These are phyloP conservation scores for Strigamia transsilvanica DNA, from an alignment of 2,888 invertebrate genomes.

Conservation along the genomic window DNA sequence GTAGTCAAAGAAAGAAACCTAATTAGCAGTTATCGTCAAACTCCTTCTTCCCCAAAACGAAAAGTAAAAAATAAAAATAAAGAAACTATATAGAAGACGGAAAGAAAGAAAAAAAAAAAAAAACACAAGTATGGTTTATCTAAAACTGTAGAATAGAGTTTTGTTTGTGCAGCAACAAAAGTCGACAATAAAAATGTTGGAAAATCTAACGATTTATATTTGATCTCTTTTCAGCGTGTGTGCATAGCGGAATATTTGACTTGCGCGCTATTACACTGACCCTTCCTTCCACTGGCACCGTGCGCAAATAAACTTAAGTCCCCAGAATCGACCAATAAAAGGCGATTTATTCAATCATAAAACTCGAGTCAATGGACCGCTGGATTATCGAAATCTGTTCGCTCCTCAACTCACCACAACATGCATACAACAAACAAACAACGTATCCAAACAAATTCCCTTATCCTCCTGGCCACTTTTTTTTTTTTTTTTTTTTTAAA, in stretches of 20 bases:
- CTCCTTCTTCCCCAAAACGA: neutral
- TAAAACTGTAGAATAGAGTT: slow-evolving; percentile 11
- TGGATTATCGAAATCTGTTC: slow-evolving; percentile 30
- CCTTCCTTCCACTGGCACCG: slow-evolving; percentile 26
- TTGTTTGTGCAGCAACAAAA: slow-evolving; percentile 30
- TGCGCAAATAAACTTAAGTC: slow-evolving; percentile 30
- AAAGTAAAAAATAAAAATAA: neutral
- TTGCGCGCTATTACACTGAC: slow-evolving; percentile 30
- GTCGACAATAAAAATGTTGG: slow-evolving; percentile 30
- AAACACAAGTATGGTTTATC: slow-evolving; percentile 21
- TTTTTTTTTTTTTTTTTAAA: too few relatives aligned
- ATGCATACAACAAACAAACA: slow-evolving; percentile 30
- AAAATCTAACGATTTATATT: slow-evolving; percentile 30
- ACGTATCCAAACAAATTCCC: slow-evolving; percentile 7
- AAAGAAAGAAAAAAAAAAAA: too few relatives aligned
- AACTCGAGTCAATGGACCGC: slow-evolving; percentile 30
- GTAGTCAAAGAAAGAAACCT: slow-evolving; percentile 29
- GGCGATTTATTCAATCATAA: slow-evolving; percentile 30
- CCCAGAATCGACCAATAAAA: slow-evolving; percentile 30
- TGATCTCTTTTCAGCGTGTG: slow-evolving; percentile 30
- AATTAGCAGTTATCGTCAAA: slow-evolving; percentile 22
- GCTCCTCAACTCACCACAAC: slow-evolving; percentile 30
- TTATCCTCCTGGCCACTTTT: neutral
- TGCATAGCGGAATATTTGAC: slow-evolving; percentile 30
- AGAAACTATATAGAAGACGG: neutral